phyloP scores from a whole-genome alignment of 2,797 vertebrate species.

The Macrochelys suwanniensis region DNA sequence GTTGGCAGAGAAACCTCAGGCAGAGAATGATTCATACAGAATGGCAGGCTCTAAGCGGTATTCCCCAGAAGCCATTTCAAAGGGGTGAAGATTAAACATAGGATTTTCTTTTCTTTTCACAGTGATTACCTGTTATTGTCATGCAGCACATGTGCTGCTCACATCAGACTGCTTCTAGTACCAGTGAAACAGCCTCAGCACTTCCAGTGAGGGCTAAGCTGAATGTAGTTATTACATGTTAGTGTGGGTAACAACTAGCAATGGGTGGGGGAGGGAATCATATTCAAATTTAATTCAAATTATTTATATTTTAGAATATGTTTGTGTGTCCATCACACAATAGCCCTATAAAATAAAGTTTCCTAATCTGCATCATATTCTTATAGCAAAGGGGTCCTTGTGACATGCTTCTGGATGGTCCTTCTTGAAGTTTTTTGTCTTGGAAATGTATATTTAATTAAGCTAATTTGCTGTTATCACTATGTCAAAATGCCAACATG shows the following conservation, averaged over 20 bases:
- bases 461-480: neutral
- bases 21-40: neutral
- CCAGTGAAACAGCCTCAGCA: neutral
- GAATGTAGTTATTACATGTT: neutral
- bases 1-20: neutral
- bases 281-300: conserved; percentile 37
- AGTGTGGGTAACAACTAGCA: neutral
- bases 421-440: neutral
- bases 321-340: neutral
- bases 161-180: neutral
- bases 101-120: neutral
- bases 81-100: neutral
- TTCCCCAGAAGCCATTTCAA: neutral
- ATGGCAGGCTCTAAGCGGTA: neutral
- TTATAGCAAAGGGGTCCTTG: neutral
- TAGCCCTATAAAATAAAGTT: neutral
- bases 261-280: neutral
- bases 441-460: neutral
- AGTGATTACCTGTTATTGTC: neutral
- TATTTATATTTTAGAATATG: conserved; percentile 23
- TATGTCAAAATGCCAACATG: neutral
- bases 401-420: neutral
- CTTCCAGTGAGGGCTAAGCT: neutral
- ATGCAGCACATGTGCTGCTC: neutral
- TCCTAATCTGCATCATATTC: neutral